A percentile compares a stretch with the other conserved stretches of the same genome.
Conservation (phyloP, 2,888 invertebrate species). For the Leucophenga montana region DNA sequence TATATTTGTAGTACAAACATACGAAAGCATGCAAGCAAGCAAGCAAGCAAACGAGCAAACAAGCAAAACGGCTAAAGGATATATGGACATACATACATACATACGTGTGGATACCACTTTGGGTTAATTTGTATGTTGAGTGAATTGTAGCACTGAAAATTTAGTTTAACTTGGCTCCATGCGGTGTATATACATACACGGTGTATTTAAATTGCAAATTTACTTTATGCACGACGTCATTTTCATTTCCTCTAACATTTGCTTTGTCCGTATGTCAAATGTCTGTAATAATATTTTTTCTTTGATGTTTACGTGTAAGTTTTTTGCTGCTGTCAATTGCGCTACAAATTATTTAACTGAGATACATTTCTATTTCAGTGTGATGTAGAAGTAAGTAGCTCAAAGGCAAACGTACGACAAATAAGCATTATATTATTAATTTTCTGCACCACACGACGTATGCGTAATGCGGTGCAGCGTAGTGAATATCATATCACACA, state of each 20-base stretch:
- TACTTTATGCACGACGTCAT: slow-evolving; percentile 27
- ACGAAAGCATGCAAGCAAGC: no score
- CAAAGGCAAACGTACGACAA: no score
- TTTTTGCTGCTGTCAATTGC: slow-evolving; percentile 26
- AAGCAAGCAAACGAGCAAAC: no score
- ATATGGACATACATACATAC: neutral
- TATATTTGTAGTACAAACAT: no score
- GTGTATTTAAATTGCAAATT: slow-evolving; percentile 60
- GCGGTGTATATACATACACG: neutral
- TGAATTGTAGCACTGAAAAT: no score
- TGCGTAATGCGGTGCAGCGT: slow-evolving; percentile 28
- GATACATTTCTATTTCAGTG: slow-evolving; percentile 48
- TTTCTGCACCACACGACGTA: slow-evolving; percentile 59
- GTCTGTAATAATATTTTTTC: slow-evolving; percentile 6
- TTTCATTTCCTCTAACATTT: slow-evolving; percentile 23
- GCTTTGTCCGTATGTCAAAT: slow-evolving; percentile 6
- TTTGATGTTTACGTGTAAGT: neutral
- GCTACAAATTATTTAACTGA: slow-evolving; percentile 36
- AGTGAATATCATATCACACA: neutral
- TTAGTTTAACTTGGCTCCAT: no score
- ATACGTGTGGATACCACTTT: neutral
- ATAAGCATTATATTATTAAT: slow-evolving; percentile 63
- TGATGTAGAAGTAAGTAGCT: no score
- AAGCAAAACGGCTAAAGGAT: neutral
- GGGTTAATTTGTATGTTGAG: neutral